phyloP scores from a whole-genome alignment of 1,140 invertebrate genomes.

The Drosophila carrolli region DNA sequence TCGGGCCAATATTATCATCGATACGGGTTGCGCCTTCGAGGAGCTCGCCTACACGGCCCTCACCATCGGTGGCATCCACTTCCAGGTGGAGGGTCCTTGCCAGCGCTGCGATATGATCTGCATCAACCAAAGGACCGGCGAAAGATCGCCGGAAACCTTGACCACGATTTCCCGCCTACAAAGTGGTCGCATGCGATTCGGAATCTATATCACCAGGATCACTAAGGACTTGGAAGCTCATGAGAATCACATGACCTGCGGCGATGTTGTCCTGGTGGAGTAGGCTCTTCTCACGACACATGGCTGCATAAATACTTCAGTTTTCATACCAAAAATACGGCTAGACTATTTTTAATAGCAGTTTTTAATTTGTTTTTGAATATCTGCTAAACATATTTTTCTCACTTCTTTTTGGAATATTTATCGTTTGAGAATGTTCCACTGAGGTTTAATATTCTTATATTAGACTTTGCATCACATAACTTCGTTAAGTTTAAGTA shows the following conservation, averaged over 20 bases:
- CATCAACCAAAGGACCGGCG: constrained; percentile 93
- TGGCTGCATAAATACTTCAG: background rate
- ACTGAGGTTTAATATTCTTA: background rate
- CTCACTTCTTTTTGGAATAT: too few relatives aligned
- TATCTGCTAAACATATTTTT: background rate
- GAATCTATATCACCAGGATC: constrained; percentile 88
- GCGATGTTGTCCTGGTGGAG: constrained; percentile 35
- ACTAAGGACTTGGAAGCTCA: background rate
- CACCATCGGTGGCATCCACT: constrained; percentile 87
- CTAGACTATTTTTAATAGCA: background rate
- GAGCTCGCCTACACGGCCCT: constrained; percentile 91
- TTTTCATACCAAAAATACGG: background rate
- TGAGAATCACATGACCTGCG: constrained; percentile 33
- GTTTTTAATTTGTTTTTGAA: background rate
- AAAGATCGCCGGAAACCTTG: constrained; percentile 93
- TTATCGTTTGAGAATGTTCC: too few relatives aligned
- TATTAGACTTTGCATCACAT: background rate
- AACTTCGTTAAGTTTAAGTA: background rate
- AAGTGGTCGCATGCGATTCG: constrained; percentile 91
- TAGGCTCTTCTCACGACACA: background rate
- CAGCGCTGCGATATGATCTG: constrained; percentile 97
- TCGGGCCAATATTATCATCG: constrained; percentile 89
- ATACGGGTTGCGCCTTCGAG: constrained; percentile 88
- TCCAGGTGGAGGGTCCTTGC: constrained; percentile 91
- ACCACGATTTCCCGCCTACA: constrained; percentile 90